Base-by-base conservation (phyloP, 1,140 invertebrate species). In the Penaeus vannamei region DNA sequence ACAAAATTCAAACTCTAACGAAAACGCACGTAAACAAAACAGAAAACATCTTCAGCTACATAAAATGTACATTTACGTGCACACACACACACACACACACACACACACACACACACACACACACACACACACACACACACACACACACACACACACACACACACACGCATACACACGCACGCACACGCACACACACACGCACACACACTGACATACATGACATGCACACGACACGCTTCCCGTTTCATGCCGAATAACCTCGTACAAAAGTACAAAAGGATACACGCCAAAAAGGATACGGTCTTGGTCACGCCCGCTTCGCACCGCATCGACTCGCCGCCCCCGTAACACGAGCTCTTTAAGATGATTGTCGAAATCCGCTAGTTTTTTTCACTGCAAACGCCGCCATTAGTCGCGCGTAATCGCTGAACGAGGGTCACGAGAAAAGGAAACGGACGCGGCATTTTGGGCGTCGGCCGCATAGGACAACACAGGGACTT, bases 111-210 rank as follows among this genome's bases (percentile, higher is more conserved):
- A 66, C 64, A 66, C 64, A 66, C 64, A 66, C 64, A 66, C 64
- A 66, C 64, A 66, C 64, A 66, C 64, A 66, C 64, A 66, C 64
- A 66, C 64, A 66, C 64, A 66, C 64, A 66, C 64, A 66, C 64
- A 66, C 64, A 66, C 64, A 66, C 64, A 66, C 64, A 66, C 64
- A 66, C 64, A 66, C 64, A 66, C 64, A 66, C 64, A 66, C 64
- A 66, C 2, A 66, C 64, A 66, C 64, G 14, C 64, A 66, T 12
- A 66, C 64, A 66, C 64, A 66, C 64, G 14, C 64, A 66, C 2
- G 14, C 64, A 66, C 2, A 66, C 4, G 14, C 3, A 66, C 64
- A 66, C 64, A 66, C 64, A 66, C 64, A 66, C 12, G 14, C 3
- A 66, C 64, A 66, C 64, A 66, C 64, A 66, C 64, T 19, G 17